These are phyloP conservation scores for Ophion ellenae DNA, from an alignment of 2,888 invertebrate genomes.

Conservation along the genomic window DNA sequence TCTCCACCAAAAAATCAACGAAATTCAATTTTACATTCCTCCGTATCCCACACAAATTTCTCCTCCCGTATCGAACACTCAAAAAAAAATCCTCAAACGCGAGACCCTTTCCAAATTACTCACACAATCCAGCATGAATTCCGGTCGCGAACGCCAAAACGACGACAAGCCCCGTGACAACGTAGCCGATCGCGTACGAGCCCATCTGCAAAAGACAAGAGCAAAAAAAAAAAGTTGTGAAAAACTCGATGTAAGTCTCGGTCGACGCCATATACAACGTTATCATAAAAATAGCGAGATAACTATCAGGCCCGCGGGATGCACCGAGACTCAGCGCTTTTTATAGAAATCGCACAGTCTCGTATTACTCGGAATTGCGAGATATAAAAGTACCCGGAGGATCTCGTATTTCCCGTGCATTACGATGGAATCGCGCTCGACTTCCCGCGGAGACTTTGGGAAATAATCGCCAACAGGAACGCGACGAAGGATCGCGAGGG, in stretches of 20 bases:
- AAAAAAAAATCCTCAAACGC: background rate
- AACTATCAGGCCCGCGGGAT: background rate
- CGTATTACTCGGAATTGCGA: slow-evolving; percentile 35
- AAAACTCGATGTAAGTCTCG: slow-evolving; percentile 51
- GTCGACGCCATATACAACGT: slow-evolving; percentile 56
- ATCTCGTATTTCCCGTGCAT: background rate
- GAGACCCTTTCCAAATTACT: slow-evolving; percentile 1
- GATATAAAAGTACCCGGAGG: slow-evolving; percentile 35
- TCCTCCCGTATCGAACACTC: background rate
- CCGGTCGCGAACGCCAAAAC: slow-evolving; percentile 75
- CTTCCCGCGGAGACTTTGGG: background rate
- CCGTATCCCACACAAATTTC: too few species aligned
- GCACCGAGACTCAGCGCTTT: background rate
- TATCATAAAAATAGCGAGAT: slow-evolving; percentile 26
- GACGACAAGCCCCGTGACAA: slow-evolving; percentile 75
- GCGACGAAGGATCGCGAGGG: slow-evolving; percentile 1
- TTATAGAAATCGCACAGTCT: slow-evolving; percentile 38
- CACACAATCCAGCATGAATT: slow-evolving; percentile 68
- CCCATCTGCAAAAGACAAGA: slow-evolving; percentile 80
- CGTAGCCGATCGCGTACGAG: slow-evolving; percentile 74
- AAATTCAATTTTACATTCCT: too few species aligned
- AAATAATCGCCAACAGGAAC: slow-evolving; percentile 43
- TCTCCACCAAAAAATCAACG: too few species aligned
- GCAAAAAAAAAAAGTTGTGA: slow-evolving; percentile 28
- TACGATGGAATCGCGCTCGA: slow-evolving; percentile 14